A percentile compares a stretch with the other conserved stretches of the same genome.
Evolutionary conservation across 2,113 vertebrate species (phyloP).

Genomic region (Hemiscyllium ocellatum): DNA sequence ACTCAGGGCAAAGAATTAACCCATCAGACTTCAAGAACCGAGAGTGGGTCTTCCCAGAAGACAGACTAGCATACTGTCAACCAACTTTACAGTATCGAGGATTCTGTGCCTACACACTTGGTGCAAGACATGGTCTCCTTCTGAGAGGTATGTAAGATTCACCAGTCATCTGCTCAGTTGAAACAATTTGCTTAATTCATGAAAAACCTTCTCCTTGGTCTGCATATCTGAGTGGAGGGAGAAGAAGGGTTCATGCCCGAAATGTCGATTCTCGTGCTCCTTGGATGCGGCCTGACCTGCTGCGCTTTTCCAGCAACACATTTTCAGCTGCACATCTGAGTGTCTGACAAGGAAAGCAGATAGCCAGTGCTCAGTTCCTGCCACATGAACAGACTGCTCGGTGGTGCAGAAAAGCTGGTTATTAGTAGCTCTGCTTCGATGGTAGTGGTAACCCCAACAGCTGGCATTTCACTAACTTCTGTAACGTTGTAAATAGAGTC

Average conservation of each 20-base stretch:
- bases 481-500: neutral
- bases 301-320: too few species aligned
- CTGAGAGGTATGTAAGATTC: slow-evolving; percentile 67
- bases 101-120: slow-evolving; percentile 71
- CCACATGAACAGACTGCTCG: neutral
- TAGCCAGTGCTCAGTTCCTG: neutral
- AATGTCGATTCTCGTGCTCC: too few species aligned
- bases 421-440: neutral
- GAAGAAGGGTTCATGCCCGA: too few species aligned
- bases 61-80: slow-evolving; percentile 54
- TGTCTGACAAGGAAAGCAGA: neutral
- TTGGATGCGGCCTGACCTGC: too few species aligned
- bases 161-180: neutral
- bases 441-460: neutral
- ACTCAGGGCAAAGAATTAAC: slow-evolving; percentile 62
- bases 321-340: too few species aligned
- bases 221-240: neutral
- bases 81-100: slow-evolving; percentile 73
- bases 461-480: neutral
- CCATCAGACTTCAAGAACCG: slow-evolving; percentile 53
- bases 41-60: slow-evolving; percentile 82
- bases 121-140: slow-evolving; percentile 64
- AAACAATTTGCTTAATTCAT: neutral
- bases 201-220: neutral
- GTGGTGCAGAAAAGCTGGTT: neutral